These are phyloP conservation scores for Pedionomus torquatus DNA, from an alignment of 2,113 vertebrate genomes.

Conservation along the genomic window DNA sequence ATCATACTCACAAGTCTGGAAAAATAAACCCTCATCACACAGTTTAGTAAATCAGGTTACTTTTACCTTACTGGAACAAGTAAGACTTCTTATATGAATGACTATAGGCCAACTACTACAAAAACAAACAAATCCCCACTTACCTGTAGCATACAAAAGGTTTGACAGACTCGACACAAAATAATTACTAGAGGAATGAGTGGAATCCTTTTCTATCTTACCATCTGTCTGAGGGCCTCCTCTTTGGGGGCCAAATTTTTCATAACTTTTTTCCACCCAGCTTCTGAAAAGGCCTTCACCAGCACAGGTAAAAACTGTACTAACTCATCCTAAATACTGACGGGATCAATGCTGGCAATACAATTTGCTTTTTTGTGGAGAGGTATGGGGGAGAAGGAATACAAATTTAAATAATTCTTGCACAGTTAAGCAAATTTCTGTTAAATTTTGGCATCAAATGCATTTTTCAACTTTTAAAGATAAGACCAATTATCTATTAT, in stretches of 20 bases:
- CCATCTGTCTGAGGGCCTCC: neutral
- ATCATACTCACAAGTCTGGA: neutral
- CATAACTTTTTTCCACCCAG: neutral
- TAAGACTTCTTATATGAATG: neutral
- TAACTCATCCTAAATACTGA: neutral
- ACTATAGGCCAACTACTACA: neutral
- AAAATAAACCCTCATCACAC: neutral
- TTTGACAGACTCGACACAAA: neutral
- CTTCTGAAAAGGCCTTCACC: neutral
- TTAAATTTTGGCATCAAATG: neutral
- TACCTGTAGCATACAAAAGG: neutral
- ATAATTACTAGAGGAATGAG: neutral
- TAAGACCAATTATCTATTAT: neutral
- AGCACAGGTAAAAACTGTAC: neutral
- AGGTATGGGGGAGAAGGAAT: neutral
- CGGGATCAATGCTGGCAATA: neutral
- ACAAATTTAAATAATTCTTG: neutral
- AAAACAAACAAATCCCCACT: neutral
- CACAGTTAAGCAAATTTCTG: neutral
- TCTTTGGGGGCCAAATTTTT: neutral
- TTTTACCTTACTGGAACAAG: neutral
- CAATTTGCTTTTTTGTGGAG: neutral
- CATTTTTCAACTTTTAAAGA: neutral
- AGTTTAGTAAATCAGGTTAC: neutral
- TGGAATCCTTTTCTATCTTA: neutral